Conservation (phyloP, 1,140 invertebrate species). For the Penaeus vannamei region DNA sequence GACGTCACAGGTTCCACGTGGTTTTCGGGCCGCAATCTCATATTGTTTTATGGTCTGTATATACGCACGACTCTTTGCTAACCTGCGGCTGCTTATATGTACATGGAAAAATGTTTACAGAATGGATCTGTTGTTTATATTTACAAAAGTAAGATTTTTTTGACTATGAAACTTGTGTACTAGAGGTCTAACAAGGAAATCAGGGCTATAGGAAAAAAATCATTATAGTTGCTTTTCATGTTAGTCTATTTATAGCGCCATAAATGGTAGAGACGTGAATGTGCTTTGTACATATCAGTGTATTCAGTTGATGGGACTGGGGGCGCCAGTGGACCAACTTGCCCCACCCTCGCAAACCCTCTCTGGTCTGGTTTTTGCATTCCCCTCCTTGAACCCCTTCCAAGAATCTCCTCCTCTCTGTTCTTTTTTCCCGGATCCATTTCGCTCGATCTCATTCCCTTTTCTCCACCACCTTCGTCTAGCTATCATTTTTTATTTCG, state of each 20-base stretch:
- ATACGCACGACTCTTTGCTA: conserved; percentile 58
- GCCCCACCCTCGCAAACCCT: too few species aligned
- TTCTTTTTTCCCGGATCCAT: neutral
- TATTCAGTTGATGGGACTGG: conserved; percentile 55
- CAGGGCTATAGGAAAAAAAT: conserved; percentile 53
- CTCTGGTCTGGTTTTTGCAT: too few species aligned
- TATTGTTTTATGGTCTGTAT: conserved; percentile 47
- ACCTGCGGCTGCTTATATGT: conserved; percentile 56
- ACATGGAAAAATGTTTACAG: conserved; percentile 59
- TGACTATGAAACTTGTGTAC: conserved; percentile 56
- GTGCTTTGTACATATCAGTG: conserved; percentile 65
- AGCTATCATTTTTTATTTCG: too few species aligned
- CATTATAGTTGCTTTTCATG: conserved; percentile 62
- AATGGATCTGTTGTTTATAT: conserved; percentile 63
- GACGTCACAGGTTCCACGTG: too few species aligned
- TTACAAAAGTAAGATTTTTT: conserved; percentile 62
- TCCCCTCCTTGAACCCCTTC: too few species aligned
- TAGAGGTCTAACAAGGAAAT: conserved; percentile 61
- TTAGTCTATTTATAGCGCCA: conserved; percentile 54
- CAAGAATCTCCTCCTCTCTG: conserved; percentile 5
- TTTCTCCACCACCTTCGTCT: too few species aligned
- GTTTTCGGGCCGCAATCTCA: conserved; percentile 4
- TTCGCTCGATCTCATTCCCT: neutral
- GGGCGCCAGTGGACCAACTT: conserved; percentile 12
- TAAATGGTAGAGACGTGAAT: conserved; percentile 43